A percentile compares a stretch with the other conserved stretches of the same genome.
These are phyloP conservation scores for Sceloporus undulatus DNA, from an alignment of 2,113 vertebrate species.

Conservation along the genomic window DNA sequence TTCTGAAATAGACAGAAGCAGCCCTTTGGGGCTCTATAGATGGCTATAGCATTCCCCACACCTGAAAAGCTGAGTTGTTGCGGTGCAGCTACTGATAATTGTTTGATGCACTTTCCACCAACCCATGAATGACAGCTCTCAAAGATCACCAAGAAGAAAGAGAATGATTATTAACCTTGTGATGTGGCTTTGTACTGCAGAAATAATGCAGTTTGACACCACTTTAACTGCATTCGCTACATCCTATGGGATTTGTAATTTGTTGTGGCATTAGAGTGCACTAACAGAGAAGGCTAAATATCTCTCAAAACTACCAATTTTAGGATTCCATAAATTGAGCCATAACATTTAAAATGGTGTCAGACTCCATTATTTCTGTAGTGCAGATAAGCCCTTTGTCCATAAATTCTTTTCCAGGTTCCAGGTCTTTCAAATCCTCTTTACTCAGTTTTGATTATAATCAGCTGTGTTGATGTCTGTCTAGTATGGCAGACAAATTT, in stretches of 20 bases:
- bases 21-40: neutral
- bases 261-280: too few species aligned
- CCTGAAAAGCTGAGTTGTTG: neutral
- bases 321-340: too few species aligned
- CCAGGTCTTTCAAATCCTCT: neutral
- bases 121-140: neutral
- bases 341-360: too few species aligned
- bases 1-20: neutral
- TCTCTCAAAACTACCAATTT: too few species aligned
- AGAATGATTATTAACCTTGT: neutral
- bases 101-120: neutral
- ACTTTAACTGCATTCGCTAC: too few species aligned
- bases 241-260: too few species aligned
- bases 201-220: too few species aligned
- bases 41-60: neutral
- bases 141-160: neutral
- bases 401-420: neutral
- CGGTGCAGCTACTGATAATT: neutral
- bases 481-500: neutral
- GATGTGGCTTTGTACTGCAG: too few species aligned
- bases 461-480: neutral
- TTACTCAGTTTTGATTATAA: neutral
- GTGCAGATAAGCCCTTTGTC: too few species aligned
- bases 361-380: too few species aligned
- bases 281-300: too few species aligned